Base-by-base conservation (phyloP, 2,888 invertebrate genomes). In the Belgica antarctica region DNA sequence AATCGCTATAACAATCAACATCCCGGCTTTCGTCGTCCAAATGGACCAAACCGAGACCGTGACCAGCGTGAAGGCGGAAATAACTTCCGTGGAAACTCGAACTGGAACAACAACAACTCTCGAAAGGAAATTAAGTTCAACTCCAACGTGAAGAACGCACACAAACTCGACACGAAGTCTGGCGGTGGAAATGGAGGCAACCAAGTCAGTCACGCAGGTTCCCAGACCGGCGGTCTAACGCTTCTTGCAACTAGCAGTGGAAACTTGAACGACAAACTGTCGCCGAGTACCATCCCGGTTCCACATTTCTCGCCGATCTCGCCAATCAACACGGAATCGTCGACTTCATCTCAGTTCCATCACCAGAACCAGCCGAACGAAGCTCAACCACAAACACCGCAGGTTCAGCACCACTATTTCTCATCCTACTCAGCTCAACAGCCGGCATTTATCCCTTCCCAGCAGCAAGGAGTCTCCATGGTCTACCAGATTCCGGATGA, bases 81-180 rank as follows among this genome's bases (percentile, higher is more conserved):
- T n/a, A n/a, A n/a, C n/a, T n/a, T n/a, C n/a, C n/a, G n/a, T n/a
- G 10, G 27, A 5, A 25, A 17, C 5, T 41, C 41, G 8, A 41
- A 27, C 62, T 25, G 27, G 31, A 10, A 7, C 3, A 28, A 62
- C 22, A 31, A 28, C 15, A 12, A 17, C 27, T 8, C 28, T 19
- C 28, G 70, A 7, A 70, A 70, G 27, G 70, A 70, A 4, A 41
- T 70, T 15, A 31, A 70, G 27, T 70, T 70, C 27, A 70, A 70
- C 19, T 61, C 70, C 4, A 70, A 70, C 19, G 70, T 61, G 4
- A 70, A 70, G 17, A 70, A 70, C 17, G 19, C 61, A 2, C 61
- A 70, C 41, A 70, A 70, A 17, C 12, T 10, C 17, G 61, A 70
- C 5, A 25, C 69, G 10, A 52, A 52, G 22, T 8, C n/a, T 3